Evolutionary conservation across 2,888 invertebrate species (phyloP).

Genomic region (Adelognathus sp.): DNA sequence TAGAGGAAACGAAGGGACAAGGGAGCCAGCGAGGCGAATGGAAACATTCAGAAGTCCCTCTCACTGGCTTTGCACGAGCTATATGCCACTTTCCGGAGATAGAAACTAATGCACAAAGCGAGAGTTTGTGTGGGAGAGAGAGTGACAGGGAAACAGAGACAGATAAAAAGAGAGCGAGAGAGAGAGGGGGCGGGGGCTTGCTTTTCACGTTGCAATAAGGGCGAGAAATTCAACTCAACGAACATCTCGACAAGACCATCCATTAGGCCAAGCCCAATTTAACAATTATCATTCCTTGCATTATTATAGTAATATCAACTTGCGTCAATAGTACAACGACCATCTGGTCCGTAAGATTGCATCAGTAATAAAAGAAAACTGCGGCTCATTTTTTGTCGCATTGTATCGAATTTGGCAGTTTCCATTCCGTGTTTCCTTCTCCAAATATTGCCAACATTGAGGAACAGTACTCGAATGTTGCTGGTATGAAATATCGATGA

Average conservation of each 20-base stretch:
- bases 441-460: too few species aligned
- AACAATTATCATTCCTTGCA: conserved; percentile 39
- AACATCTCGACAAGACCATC: conserved; percentile 14
- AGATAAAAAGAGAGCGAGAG: too few species aligned
- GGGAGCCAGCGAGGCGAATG: conserved; percentile 61
- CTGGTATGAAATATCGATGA: too few species aligned
- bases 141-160: too few species aligned
- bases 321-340: neutral
- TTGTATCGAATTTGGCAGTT: neutral
- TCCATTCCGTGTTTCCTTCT: too few species aligned
- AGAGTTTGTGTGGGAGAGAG: too few species aligned
- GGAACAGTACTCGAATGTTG: too few species aligned
- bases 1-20: conserved; percentile 63
- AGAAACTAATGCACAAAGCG: conserved; percentile 40
- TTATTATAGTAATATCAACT: conserved; percentile 14
- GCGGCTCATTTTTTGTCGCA: neutral
- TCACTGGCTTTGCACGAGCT: conserved; percentile 43
- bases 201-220: conserved; percentile 32
- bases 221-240: conserved; percentile 4
- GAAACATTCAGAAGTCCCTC: conserved; percentile 64
- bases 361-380: too few species aligned
- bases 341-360: conserved; percentile 3
- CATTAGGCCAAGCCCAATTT: conserved; percentile 25
- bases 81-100: conserved; percentile 50
- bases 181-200: conserved; percentile 1